Base-by-base conservation (phyloP, 2,113 vertebrate species). In the Poecile atricapillus region DNA sequence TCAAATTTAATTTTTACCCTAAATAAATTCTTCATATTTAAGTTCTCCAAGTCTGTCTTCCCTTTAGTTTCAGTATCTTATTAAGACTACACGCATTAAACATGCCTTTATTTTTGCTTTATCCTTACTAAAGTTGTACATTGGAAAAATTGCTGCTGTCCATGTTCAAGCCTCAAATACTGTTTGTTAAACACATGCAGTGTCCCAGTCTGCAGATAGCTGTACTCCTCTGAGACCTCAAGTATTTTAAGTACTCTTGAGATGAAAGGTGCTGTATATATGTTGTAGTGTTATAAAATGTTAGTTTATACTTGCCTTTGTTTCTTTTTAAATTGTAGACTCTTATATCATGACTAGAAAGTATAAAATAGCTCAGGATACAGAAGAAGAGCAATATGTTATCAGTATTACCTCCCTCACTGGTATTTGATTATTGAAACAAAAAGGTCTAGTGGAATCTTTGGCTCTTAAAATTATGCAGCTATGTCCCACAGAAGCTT, bases 381-480 rank as follows among this genome's bases (percentile, higher is more conserved):
- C 20, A 44, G 60, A 94, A 82, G 41, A 84, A 91, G 46, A 69
- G 70, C 89, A 93, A 53, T 67, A 71, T 24, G 39, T 63, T 64
- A 35, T 25, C 76, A 78, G 35, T 86, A 22, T 63, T 94, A 93
- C 60, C 64, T 94, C 44, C 24, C 25, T 80, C 11, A 64, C 82
- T 90, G 71, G 83, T 78, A 84, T 89, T 64, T 60, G 68, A 84
- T 53, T 77, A 68, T 71, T 92, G 92, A 96, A 95, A 94, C 68
- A 90, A 90, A 94, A 56, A 90, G 15, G 23, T 77, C 44, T 60
- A 67, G 12, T 49, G 90, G 94, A 89, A 83, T 92, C 83, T 92
- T 82, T 87, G 71, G 68, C 76, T 95, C 73, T 92, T 93, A 63
- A 92, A 90, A 90, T 90, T 90, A 95, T 78, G 90, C 92, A 94